phyloP scores from a whole-genome alignment of 2,888 invertebrate species.

The Himalopsyche anomala region DNA sequence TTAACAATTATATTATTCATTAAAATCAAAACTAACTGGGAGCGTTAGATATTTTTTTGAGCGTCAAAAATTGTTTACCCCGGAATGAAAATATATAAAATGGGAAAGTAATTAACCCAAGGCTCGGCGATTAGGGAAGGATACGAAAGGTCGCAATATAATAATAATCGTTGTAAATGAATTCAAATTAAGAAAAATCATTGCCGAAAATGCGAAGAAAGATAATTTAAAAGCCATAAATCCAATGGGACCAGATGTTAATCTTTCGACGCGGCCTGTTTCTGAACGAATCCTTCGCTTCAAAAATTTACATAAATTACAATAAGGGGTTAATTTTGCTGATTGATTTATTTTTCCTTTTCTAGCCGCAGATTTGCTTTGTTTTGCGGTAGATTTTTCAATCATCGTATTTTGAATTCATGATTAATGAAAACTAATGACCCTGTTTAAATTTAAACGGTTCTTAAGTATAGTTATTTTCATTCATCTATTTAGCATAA shows the following conservation, averaged over 20 bases:
- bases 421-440: slow-evolving; percentile 29
- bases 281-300: slow-evolving; percentile 25
- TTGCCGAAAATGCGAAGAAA: slow-evolving; percentile 43
- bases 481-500: not conserved
- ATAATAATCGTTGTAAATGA: slow-evolving; percentile 41
- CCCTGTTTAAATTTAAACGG: not conserved
- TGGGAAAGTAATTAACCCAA: slow-evolving; percentile 22
- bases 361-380: slow-evolving; percentile 16
- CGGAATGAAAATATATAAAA: not conserved
- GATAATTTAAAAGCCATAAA: slow-evolving; percentile 40
- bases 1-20: too few relatives aligned
- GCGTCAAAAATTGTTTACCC: too few relatives aligned
- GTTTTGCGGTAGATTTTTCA: not conserved
- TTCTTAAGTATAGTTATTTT: not conserved
- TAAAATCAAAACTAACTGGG: too few relatives aligned
- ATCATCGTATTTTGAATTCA: slow-evolving; percentile 26
- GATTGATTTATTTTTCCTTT: slow-evolving; percentile 31
- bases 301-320: slow-evolving; percentile 43
- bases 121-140: not conserved
- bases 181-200: slow-evolving; percentile 42
- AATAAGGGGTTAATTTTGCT: slow-evolving; percentile 31
- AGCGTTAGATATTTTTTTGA: too few relatives aligned
- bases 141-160: slow-evolving; percentile 31
- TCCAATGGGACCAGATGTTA: slow-evolving; percentile 24
- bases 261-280: slow-evolving; percentile 35